A percentile compares a stretch with the other conserved stretches of the same genome.
These are phyloP conservation scores for Burhinus bistriatus DNA, from an alignment of 2,113 vertebrate species.

Conservation along the genomic window DNA sequence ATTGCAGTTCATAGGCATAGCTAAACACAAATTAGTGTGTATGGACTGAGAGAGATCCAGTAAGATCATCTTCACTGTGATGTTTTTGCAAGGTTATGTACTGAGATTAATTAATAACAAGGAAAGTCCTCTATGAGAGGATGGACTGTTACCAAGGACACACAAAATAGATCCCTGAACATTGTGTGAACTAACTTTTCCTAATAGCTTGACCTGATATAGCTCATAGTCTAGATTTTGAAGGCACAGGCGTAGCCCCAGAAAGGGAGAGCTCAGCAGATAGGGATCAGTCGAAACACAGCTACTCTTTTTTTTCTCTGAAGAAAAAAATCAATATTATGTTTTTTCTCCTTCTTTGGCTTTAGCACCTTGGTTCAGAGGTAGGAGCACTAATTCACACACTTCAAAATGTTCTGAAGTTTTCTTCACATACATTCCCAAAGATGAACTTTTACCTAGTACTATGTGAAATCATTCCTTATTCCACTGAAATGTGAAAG, in stretches of 20 bases:
- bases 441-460: conserved; percentile 33
- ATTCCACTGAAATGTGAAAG: conserved; percentile 38
- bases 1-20: not conserved
- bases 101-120: not conserved
- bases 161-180: not conserved
- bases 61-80: not conserved
- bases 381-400: not conserved
- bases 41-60: not conserved
- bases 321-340: conserved; percentile 41
- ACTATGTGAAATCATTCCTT: not conserved
- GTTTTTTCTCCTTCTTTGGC: not conserved
- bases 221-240: not conserved
- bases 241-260: not conserved
- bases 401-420: conserved; percentile 38
- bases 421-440: not conserved
- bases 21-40: not conserved
- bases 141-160: not conserved
- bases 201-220: not conserved
- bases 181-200: not conserved
- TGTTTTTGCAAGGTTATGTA: not conserved
- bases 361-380: conserved; percentile 10
- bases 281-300: not conserved
- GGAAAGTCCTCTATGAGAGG: not conserved
- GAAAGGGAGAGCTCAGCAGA: not conserved
- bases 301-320: not conserved